These are phyloP conservation scores for Psittacula echo DNA, from an alignment of 2,797 vertebrate genomes.

Conservation along the genomic window DNA sequence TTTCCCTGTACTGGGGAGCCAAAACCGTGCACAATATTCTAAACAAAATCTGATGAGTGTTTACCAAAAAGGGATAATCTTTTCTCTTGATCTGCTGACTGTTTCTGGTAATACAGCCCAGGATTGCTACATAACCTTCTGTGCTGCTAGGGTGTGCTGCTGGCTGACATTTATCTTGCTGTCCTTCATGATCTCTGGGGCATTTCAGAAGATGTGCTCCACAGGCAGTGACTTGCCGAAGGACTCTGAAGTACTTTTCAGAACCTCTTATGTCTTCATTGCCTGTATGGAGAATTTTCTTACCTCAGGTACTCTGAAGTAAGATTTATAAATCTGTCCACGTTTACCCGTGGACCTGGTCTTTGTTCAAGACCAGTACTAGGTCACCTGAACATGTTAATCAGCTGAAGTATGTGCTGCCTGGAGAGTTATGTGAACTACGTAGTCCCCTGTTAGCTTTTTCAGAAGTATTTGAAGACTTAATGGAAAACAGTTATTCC, in stretches of 20 bases:
- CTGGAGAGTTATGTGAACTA: not conserved
- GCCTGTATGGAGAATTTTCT: not conserved
- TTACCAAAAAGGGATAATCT: not conserved
- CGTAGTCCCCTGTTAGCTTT: not conserved
- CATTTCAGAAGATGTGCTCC: not conserved
- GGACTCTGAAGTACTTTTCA: not conserved
- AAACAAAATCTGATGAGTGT: fast-evolving
- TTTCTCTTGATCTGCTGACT: not conserved
- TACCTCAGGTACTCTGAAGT: not conserved
- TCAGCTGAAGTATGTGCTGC: not conserved
- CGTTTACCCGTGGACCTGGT: not conserved
- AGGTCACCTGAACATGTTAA: not conserved
- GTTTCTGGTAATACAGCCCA: not conserved
- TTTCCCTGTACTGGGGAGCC: not conserved
- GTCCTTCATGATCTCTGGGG: not conserved
- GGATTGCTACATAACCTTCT: not conserved
- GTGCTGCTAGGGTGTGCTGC: not conserved
- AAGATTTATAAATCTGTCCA: not conserved
- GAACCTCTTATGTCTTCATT: not conserved
- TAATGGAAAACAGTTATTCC: not conserved
- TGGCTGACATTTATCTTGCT: not conserved
- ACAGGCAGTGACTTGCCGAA: not conserved
- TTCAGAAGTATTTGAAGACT: not conserved
- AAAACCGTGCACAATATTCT: not conserved
- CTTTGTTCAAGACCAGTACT: not conserved